A percentile compares a stretch with the other conserved stretches of the same genome.
Conservation (phyloP, 2,888 invertebrate genomes). For the Ariolimax columbianus region DNA sequence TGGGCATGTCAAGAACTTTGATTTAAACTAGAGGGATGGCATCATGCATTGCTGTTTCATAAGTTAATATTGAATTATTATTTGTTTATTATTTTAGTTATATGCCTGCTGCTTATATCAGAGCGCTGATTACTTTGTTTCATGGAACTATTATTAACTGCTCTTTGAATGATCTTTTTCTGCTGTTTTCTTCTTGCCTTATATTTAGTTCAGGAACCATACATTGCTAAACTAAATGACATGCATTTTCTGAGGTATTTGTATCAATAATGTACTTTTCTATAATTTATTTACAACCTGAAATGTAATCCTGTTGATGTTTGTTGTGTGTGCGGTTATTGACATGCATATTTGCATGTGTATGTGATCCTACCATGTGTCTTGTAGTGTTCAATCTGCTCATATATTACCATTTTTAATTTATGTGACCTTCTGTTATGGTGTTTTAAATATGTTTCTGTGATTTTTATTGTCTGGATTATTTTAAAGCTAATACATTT, state of each 20-base stretch:
- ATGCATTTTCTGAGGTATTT: background rate
- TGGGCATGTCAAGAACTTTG: too few species aligned
- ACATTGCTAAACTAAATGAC: background rate
- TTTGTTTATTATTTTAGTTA: too few species aligned
- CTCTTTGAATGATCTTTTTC: background rate
- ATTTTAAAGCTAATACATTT: too few species aligned
- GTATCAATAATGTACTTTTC: background rate
- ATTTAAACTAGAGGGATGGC: too few species aligned
- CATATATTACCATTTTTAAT: too few species aligned
- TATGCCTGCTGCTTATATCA: too few species aligned
- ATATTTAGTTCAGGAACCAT: conserved; percentile 10
- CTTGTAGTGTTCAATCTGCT: background rate
- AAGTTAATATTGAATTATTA: too few species aligned
- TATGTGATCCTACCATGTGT: background rate
- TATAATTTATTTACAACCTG: background rate
- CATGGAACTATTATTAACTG: background rate
- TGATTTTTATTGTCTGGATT: too few species aligned
- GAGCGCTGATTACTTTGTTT: too few species aligned
- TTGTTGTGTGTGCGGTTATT: background rate
- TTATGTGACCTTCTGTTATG: too few species aligned
- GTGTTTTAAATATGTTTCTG: too few species aligned
- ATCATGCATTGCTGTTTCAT: too few species aligned
- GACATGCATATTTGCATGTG: background rate
- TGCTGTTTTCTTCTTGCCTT: conserved; percentile 12
- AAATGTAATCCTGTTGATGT: background rate